Conservation (phyloP, 2,113 vertebrate species). For the Microtus richardsoni region DNA sequence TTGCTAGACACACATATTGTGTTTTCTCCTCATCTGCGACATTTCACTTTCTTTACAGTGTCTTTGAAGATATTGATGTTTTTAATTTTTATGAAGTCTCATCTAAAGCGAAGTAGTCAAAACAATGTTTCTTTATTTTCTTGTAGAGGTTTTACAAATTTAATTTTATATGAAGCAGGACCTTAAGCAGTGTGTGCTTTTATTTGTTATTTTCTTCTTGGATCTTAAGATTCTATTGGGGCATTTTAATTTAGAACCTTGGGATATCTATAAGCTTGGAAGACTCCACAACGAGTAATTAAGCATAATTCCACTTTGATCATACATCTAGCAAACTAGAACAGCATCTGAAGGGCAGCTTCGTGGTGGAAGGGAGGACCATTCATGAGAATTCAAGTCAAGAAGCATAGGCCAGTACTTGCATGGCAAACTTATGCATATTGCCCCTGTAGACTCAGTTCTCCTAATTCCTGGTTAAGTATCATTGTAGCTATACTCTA, state of each 20-base stretch:
- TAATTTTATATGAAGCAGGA: background rate
- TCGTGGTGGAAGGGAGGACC: background rate
- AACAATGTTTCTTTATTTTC: slow-evolving; percentile 17
- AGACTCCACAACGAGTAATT: background rate
- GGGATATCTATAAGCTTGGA: background rate
- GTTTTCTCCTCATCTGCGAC: background rate
- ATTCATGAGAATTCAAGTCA: background rate
- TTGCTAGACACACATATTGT: background rate
- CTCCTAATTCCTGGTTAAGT: background rate
- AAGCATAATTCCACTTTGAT: slow-evolving; percentile 4
- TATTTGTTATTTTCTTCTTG: slow-evolving; percentile 26
- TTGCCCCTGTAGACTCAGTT: too few relatives aligned
- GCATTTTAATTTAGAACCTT: slow-evolving; percentile 15
- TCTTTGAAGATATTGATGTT: background rate
- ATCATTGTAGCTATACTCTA: background rate
- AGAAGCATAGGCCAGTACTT: background rate
- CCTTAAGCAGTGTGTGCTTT: background rate
- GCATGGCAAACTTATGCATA: background rate
- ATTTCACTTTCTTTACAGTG: background rate
- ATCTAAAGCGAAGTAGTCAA: background rate
- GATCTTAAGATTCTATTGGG: background rate
- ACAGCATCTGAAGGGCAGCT: background rate
- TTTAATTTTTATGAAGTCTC: slow-evolving; percentile 48
- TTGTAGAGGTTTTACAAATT: slow-evolving; percentile 7
- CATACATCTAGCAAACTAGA: background rate